Evolutionary conservation across 2,888 invertebrate species (phyloP), one percentile per base, ranked within the genome.

Genomic region (Vesta saturnalis): DNA sequence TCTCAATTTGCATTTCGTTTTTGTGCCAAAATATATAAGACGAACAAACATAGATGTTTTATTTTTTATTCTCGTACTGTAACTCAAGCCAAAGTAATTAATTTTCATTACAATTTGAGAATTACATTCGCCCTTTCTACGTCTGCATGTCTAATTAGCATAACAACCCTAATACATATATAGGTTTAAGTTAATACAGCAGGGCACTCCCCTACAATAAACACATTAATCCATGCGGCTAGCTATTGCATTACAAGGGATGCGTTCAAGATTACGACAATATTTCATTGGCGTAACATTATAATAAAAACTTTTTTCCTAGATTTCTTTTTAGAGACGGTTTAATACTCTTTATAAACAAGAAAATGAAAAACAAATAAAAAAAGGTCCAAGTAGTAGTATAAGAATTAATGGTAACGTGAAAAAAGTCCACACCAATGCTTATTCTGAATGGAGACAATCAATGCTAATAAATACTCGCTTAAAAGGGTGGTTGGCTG

Each of bases 111-210:
- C 22, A 43, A 46, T 18, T 47, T 12, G 21, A 65, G 65, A 35
- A 56, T 43, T 46, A 56, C 6, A 92, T 91, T 78, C 89, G 0
- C 92, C 88, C 56, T 65, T 62, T 60, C 60, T 61, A 59, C 60
- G 60, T 60, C 65, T 69, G 68, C 61, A 72, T 72, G 70, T 71
- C 74, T 76, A 78, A 78, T 80, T 79, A 79, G 73, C 80, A 79
- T 80, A 80, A 80, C 79, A 77, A 76, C 80, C 78, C 78, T 77
- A 78, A 80, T 80, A 76, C 76, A 78, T 77, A 80, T 76, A 77
- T 75, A 77, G 78, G 77, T 79, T 80, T 79, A 77, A 78, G 77
- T 77, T 78, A 78, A 80, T 77, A 74, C 67, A 69, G 66, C 10
- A 69, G 73, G 73, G 75, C 70, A 70, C 73, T 72, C 75, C 74